Evolutionary conservation across 2,888 invertebrate genomes (phyloP).

Genomic region (Helicoverpa assulta): DNA sequence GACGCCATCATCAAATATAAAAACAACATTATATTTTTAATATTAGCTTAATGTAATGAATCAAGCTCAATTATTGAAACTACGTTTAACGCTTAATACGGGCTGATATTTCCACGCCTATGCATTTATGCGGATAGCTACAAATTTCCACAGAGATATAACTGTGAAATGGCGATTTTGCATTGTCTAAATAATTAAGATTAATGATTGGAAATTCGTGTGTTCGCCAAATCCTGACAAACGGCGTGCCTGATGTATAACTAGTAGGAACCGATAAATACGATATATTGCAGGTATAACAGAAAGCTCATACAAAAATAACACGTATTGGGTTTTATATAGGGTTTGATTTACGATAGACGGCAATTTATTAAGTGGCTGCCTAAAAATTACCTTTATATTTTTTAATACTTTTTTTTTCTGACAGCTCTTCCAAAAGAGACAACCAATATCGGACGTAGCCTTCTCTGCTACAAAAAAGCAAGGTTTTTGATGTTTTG

Average conservation of each 20-base stretch:
- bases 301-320: conserved; percentile 13
- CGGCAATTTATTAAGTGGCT: no score
- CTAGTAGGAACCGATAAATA: conserved; percentile 33
- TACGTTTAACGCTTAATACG: neutral
- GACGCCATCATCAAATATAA: no score
- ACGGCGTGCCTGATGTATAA: conserved; percentile 43
- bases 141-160: conserved; percentile 16
- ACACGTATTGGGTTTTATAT: neutral
- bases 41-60: no score
- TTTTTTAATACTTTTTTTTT: no score
- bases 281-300: conserved; percentile 16
- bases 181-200: conserved; percentile 59
- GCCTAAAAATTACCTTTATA: no score
- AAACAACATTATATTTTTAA: no score
- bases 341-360: neutral
- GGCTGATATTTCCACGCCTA: neutral
- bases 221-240: conserved; percentile 56
- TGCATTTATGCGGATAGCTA: neutral
- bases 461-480: no score
- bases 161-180: conserved; percentile 32
- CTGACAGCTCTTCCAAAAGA: no score
- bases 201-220: conserved; percentile 54
- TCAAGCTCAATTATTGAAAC: no score
- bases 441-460: no score
- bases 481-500: no score